These are phyloP conservation scores for Bombus huntii DNA, from an alignment of 1,140 invertebrate genomes.

Conservation along the genomic window DNA sequence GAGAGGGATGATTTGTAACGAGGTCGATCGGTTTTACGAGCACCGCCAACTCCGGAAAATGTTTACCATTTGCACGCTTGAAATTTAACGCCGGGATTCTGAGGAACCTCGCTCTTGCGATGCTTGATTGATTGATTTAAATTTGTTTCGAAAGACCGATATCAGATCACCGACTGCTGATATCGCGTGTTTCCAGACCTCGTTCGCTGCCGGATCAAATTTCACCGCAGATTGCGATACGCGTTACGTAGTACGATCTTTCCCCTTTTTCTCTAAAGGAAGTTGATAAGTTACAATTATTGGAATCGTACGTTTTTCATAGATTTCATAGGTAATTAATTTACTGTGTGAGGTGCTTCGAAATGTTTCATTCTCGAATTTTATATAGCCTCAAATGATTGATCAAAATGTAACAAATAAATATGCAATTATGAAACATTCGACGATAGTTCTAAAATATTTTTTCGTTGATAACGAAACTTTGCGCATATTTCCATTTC, in stretches of 20 bases:
- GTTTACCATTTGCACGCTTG: slow-evolving; percentile 19
- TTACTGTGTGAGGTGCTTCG: background rate
- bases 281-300: background rate
- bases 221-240: background rate
- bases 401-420: too few relatives aligned
- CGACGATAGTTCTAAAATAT: background rate
- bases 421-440: too few relatives aligned
- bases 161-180: background rate
- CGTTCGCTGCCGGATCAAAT: background rate
- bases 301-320: too few relatives aligned
- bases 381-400: too few relatives aligned
- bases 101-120: background rate
- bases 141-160: background rate
- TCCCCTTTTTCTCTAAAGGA: background rate
- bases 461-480: background rate
- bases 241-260: background rate
- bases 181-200: background rate
- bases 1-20: slow-evolving; percentile 46
- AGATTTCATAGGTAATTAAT: background rate
- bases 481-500: background rate
- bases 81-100: slow-evolving; percentile 13
- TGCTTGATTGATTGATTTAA: slow-evolving; percentile 24
- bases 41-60: slow-evolving; percentile 1
- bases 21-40: slow-evolving; percentile 33
- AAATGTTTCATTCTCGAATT: background rate